Conservation (phyloP, 2,797 vertebrate species). For the Australoheros facetus region DNA sequence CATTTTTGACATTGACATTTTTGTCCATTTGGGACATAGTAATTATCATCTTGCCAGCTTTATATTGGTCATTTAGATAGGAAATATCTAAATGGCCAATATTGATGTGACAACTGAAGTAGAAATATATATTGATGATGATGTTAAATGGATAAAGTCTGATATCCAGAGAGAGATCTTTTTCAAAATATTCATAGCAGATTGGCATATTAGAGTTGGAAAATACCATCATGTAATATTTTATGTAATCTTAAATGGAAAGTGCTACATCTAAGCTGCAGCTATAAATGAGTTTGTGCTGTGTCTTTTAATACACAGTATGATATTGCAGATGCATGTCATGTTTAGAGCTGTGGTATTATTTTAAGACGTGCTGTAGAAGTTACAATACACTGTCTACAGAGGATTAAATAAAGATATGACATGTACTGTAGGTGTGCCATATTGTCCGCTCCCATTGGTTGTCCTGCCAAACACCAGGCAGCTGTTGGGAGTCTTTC, state of each 20-base stretch:
- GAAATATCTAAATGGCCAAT: background rate
- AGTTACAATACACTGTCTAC: conserved; percentile 3
- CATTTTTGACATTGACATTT: background rate
- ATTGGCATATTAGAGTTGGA: background rate
- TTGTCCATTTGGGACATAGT: background rate
- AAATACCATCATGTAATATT: background rate
- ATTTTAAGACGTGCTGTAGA: conserved; percentile 52
- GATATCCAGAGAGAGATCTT: background rate
- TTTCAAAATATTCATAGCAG: background rate
- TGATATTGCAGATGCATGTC: conserved; percentile 27
- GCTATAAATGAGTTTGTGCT: background rate
- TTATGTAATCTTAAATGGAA: background rate
- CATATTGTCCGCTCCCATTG: conserved; percentile 29
- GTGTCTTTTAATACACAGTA: conserved; percentile 19
- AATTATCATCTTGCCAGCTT: conserved; percentile 27
- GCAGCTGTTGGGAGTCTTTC: conserved; percentile 42
- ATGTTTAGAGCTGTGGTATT: conserved; percentile 33
- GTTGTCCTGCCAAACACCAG: conserved; percentile 12
- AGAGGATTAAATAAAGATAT: conserved; percentile 46
- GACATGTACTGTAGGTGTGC: conserved; percentile 24
- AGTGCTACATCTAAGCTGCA: background rate
- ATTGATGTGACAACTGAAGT: conserved; percentile 24
- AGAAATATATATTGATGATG: conserved; percentile 10
- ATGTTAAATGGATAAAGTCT: background rate
- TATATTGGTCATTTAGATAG: background rate